A percentile compares a stretch with the other conserved stretches of the same genome.
Conservation (phyloP, 2,797 vertebrate species). For the Mormyrops attenuatus region DNA sequence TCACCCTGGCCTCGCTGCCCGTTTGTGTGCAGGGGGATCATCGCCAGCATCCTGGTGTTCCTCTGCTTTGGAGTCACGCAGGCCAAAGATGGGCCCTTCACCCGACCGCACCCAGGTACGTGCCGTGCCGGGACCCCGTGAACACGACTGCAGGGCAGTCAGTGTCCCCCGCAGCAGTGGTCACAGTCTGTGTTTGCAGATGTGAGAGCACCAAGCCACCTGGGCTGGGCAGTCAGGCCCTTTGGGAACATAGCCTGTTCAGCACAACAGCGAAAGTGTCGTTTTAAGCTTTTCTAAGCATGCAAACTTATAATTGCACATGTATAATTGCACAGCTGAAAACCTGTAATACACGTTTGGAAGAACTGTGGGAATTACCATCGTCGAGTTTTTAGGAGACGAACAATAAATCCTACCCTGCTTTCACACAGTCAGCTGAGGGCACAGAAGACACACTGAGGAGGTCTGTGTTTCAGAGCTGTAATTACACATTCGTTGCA, state of each 20-base stretch:
- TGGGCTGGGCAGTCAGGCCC: not conserved
- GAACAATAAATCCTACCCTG: not conserved
- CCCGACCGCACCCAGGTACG: conserved; percentile 94
- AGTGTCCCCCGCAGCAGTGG: not conserved
- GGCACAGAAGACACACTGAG: not conserved
- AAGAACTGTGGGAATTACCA: not conserved
- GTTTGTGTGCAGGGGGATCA: conserved; percentile 75
- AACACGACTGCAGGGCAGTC: not conserved
- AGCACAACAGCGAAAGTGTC: not conserved
- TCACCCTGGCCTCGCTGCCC: not conserved
- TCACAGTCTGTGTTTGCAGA: not conserved
- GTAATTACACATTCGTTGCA: not conserved
- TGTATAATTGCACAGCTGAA: not conserved
- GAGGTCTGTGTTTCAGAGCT: not conserved
- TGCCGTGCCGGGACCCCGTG: not conserved
- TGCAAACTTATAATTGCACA: not conserved
- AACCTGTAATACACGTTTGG: not conserved
- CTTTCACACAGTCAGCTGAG: not conserved
- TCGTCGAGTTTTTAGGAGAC: not conserved
- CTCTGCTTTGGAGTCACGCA: conserved; percentile 97
- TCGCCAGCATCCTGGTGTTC: conserved; percentile 97
- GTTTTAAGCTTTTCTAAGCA: not conserved
- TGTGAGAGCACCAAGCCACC: not conserved
- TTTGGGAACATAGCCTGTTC: not conserved
- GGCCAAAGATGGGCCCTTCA: conserved; percentile 97